A percentile compares a stretch with the other conserved stretches of the same genome.
phyloP scores from a whole-genome alignment of 2,888 invertebrate species.

The Dione vanillae region DNA sequence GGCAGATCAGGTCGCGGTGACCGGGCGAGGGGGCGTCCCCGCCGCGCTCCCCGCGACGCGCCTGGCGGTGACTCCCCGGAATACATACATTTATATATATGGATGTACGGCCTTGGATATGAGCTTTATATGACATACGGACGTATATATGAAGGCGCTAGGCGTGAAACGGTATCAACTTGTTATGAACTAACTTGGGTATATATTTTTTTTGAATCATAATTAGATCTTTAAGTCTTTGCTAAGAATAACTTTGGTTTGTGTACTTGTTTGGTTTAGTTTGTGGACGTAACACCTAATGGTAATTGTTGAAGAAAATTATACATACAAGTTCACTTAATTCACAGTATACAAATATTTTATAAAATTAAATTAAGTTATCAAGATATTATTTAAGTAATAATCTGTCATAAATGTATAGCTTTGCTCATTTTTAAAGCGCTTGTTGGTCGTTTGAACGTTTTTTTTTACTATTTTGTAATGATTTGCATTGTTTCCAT shows the following conservation, averaged over 20 bases:
- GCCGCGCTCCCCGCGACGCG: slow-evolving; percentile 44
- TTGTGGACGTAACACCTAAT: too few species aligned
- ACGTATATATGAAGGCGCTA: neutral
- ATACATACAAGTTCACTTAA: too few species aligned
- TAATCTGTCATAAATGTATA: neutral
- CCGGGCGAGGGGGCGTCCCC: slow-evolving; percentile 51
- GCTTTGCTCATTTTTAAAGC: too few species aligned
- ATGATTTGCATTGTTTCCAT: neutral
- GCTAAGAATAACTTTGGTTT: too few species aligned
- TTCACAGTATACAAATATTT: neutral
- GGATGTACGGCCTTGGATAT: slow-evolving; percentile 8
- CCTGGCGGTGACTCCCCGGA: slow-evolving; percentile 54
- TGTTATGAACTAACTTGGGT: too few species aligned
- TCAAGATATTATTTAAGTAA: too few species aligned
- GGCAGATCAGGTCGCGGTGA: slow-evolving; percentile 71
- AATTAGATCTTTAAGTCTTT: too few species aligned
- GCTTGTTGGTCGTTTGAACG: neutral
- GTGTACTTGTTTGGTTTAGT: too few species aligned
- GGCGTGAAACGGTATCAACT: too few species aligned
- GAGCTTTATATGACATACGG: neutral
- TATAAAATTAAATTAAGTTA: neutral
- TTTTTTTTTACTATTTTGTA: neutral
- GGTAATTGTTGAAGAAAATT: too few species aligned
- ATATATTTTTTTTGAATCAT: too few species aligned
- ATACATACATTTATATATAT: too few species aligned